Base-by-base conservation (phyloP, 2,888 invertebrate species). In the Autographa pulchrina region DNA sequence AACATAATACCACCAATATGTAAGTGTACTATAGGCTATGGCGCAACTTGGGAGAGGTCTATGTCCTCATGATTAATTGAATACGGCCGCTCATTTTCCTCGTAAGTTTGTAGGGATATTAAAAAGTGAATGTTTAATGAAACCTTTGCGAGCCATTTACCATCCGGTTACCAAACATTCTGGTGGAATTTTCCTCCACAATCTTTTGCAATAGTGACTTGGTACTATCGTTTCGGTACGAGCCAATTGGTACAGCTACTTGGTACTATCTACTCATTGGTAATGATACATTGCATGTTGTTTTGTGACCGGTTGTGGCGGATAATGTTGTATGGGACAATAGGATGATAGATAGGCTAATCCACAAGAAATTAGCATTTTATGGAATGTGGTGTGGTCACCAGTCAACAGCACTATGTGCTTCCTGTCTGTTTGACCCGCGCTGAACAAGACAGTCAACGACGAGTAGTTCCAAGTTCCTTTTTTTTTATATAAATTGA, bases 151-250 rank as follows among this genome's bases (percentile, higher is more conserved):
- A 48, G 20, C 54, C 20, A 5, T 25, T 56, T 11, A 56, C 54
- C 54, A 25, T 56, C 54, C 54, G 54, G 54, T 56, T 56, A 25
- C 54, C 54, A 56, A 56, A 56, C 54, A 48, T 48, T 25, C 8
- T 25, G 13, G 13, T 56, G 54, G 20, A 25, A 56, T 56, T 56
- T 56, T 56, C 54, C 48, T 48, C 48, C 48, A n/a, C 48, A 14
- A 5, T 48, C 48, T 48, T 48, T 48, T 48, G 48, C 16, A 48
- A n/a, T 7, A n/a, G 6, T 6, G 2, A n/a, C 6, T 6, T n/a
- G 48, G n/a, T n/a, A 38, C 11, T 38, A 48, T n/a, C 48, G n/a
- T 48, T 7, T 48, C 7, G 6, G n/a, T n/a, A n/a, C 0, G n/a
- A 48, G 48, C 5, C 7, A 48, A 6, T 48, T n/a, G 48, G n/a